phyloP scores from a whole-genome alignment of 2,113 vertebrate species.

The Otis tarda region DNA sequence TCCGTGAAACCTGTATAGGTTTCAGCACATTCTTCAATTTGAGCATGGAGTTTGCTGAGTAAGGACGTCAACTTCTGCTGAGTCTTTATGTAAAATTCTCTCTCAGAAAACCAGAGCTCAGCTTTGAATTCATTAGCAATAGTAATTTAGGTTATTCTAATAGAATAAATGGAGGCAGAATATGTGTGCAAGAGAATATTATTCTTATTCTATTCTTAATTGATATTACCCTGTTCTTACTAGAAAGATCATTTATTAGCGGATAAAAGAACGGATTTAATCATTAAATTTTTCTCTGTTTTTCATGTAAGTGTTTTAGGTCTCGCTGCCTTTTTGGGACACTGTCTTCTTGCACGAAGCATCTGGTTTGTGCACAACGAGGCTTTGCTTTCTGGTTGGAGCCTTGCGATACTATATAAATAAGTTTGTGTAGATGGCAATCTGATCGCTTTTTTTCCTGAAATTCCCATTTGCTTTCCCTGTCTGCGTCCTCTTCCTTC shows the following conservation, averaged over 20 bases:
- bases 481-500: neutral
- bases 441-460: neutral
- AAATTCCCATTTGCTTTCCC: neutral
- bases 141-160: constrained; percentile 8
- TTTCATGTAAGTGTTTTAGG: neutral
- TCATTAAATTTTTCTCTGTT: neutral
- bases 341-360: neutral
- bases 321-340: neutral
- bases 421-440: neutral
- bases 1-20: neutral
- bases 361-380: neutral
- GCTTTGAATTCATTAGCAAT: constrained; percentile 29
- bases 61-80: neutral
- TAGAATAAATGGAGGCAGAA: neutral
- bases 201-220: constrained; percentile 2
- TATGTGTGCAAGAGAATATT: neutral
- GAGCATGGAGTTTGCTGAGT: neutral
- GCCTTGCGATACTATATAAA: neutral
- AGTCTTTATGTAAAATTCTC: neutral
- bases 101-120: neutral
- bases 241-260: neutral
- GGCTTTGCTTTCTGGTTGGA: neutral
- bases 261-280: neutral
- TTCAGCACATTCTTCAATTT: constrained; percentile 18
- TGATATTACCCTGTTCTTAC: neutral